These are phyloP conservation scores for Archivesica marissinica DNA, from an alignment of 1,140 invertebrate genomes.

Conservation along the genomic window DNA sequence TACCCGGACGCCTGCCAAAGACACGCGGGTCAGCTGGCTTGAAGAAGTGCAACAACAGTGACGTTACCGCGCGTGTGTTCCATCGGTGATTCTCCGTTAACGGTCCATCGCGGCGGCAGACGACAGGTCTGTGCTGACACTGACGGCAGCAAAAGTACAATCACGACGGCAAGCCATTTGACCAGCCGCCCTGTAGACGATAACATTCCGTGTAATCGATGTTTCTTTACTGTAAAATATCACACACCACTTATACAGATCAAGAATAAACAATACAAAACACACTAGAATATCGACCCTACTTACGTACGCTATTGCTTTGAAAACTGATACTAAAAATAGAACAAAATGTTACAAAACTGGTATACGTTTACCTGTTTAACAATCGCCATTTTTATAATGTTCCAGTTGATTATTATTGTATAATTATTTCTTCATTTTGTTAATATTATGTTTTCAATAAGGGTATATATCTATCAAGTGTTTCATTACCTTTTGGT, in stretches of 20 bases:
- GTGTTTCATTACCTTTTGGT: neutral
- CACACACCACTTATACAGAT: neutral
- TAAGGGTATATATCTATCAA: neutral
- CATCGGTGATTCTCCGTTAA: slow-evolving; percentile 73
- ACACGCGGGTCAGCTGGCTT: slow-evolving; percentile 81
- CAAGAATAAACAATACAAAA: neutral
- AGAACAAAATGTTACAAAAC: no score
- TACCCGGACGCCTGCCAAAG: slow-evolving; percentile 77
- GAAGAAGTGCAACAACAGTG: slow-evolving; percentile 79
- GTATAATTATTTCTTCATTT: neutral
- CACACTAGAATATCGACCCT: neutral
- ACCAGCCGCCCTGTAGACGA: slow-evolving; percentile 47
- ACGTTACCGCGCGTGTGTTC: slow-evolving; percentile 75
- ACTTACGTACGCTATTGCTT: neutral
- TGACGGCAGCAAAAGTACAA: slow-evolving; percentile 19
- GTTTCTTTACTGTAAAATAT: neutral
- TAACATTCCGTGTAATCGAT: neutral
- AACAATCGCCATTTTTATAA: neutral
- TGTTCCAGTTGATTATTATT: neutral
- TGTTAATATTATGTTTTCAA: neutral
- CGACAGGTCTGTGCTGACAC: slow-evolving; percentile 11
- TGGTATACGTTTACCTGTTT: neutral
- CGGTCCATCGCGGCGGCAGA: slow-evolving; percentile 69
- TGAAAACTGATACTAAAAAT: no score
- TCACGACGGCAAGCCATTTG: slow-evolving; percentile 63